Percentiles rank a stretch among this genome's conserved stretches.
Conservation (phyloP, 1,140 invertebrate genomes). For the Vollenhovia emeryi region DNA sequence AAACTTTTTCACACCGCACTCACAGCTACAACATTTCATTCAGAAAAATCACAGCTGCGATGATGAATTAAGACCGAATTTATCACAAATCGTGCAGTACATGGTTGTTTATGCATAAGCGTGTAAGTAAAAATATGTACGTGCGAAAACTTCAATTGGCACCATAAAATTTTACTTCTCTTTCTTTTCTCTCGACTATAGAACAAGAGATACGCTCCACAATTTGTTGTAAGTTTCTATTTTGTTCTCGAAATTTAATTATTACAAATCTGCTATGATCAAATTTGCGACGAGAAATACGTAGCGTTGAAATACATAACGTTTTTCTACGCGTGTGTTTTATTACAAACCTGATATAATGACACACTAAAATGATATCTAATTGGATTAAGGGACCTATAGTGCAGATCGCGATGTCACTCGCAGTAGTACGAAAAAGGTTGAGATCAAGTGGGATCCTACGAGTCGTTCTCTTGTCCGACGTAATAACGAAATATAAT, state of each 20-base stretch:
- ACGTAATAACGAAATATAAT: constrained; percentile 70
- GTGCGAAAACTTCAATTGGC: not conserved
- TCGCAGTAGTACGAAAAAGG: constrained; percentile 40
- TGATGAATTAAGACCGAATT: constrained; percentile 22
- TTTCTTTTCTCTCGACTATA: not conserved
- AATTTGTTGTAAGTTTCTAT: not conserved
- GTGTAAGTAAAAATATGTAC: not conserved
- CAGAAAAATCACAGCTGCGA: not conserved
- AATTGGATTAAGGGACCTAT: constrained; percentile 34
- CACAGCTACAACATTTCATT: not conserved
- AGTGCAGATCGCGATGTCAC: constrained; percentile 52
- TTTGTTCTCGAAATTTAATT: constrained; percentile 6
- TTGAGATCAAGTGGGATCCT: constrained; percentile 40
- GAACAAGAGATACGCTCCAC: not conserved
- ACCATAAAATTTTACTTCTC: not conserved
- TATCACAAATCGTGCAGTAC: not conserved
- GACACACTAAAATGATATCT: not conserved
- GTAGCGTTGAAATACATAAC: not conserved
- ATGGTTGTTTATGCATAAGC: not conserved
- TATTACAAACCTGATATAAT: not conserved
- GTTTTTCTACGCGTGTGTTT: not conserved
- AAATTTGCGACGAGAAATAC: not conserved
- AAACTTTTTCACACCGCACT: not conserved
- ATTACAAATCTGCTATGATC: not conserved
- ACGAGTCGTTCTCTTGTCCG: constrained; percentile 44